A percentile compares a stretch with the other conserved stretches of the same genome.
Evolutionary conservation across 2,888 invertebrate genomes (phyloP).

Genomic region (Rhagium mordax): DNA sequence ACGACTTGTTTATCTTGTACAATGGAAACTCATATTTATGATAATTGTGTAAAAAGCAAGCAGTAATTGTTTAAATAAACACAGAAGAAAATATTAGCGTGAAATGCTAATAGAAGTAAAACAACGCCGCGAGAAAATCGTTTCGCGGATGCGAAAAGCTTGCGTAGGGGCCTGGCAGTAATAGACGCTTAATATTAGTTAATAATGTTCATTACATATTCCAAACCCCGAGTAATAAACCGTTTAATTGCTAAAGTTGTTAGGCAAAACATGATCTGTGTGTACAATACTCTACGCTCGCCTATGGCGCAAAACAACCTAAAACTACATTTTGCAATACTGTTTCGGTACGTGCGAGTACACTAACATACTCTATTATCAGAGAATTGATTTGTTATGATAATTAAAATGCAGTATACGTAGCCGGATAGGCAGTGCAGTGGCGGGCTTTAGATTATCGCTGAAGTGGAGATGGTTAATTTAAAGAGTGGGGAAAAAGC

Average conservation of each 20-base stretch:
- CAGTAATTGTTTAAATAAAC: too few relatives aligned
- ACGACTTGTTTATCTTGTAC: too few relatives aligned
- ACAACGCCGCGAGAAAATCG: neutral
- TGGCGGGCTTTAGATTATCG: neutral
- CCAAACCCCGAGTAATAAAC: conserved; percentile 38
- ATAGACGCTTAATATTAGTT: conserved; percentile 38
- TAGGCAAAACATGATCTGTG: conserved; percentile 48
- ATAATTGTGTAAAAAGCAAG: too few relatives aligned
- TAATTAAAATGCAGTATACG: conserved; percentile 18
- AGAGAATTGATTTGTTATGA: conserved; percentile 14
- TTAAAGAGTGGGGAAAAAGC: too few relatives aligned
- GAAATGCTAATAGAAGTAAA: neutral
- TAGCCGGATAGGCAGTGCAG: neutral
- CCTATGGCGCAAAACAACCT: conserved; percentile 37
- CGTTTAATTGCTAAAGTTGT: conserved; percentile 47
- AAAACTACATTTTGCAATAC: conserved; percentile 28
- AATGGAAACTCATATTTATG: too few relatives aligned
- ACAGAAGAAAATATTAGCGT: neutral
- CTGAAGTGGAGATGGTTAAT: too few relatives aligned
- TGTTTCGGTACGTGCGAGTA: conserved; percentile 15
- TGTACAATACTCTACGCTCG: conserved; percentile 38
- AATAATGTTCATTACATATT: conserved; percentile 39
- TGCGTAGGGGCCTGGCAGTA: neutral
- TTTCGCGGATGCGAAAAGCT: neutral
- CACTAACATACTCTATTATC: conserved; percentile 1